phyloP scores from a whole-genome alignment of 2,888 invertebrate genomes.

The Linnaemya vulpina region DNA sequence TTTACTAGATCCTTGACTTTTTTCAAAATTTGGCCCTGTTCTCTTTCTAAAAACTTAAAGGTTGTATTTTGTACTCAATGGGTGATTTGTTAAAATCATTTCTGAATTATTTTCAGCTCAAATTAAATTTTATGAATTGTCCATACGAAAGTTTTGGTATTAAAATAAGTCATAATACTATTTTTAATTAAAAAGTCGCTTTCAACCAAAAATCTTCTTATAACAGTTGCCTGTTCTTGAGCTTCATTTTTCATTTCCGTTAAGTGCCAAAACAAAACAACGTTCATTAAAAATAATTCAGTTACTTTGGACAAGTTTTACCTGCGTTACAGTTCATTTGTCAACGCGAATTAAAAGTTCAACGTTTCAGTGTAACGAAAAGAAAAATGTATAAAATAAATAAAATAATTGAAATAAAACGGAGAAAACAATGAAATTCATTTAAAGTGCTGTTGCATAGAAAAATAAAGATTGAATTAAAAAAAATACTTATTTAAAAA shows the following conservation, averaged over 20 bases:
- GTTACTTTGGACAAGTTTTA: constrained; percentile 37
- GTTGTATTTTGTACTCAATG: too few relatives aligned
- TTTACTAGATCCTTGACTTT: too few relatives aligned
- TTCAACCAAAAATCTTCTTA: neutral
- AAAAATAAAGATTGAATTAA: neutral
- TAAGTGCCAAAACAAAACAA: neutral
- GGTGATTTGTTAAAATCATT: too few relatives aligned
- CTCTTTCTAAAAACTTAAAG: too few relatives aligned
- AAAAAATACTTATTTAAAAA: neutral
- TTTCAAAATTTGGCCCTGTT: too few relatives aligned
- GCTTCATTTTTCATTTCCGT: neutral
- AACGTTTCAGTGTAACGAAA: constrained; percentile 2
- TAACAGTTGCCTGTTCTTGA: neutral
- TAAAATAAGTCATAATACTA: too few relatives aligned
- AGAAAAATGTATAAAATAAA: too few relatives aligned
- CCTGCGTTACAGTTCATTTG: constrained; percentile 59
- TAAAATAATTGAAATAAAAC: neutral
- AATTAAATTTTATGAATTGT: too few relatives aligned
- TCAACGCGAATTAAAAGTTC: constrained; percentile 49
- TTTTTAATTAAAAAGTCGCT: neutral
- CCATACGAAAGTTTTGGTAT: too few relatives aligned
- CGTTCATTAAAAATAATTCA: constrained; percentile 38
- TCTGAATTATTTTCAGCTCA: too few relatives aligned
- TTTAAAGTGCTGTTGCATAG: neutral
- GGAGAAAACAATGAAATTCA: neutral